phyloP scores from a whole-genome alignment of 1,140 invertebrate genomes.

The Leptinotarsa texana region DNA sequence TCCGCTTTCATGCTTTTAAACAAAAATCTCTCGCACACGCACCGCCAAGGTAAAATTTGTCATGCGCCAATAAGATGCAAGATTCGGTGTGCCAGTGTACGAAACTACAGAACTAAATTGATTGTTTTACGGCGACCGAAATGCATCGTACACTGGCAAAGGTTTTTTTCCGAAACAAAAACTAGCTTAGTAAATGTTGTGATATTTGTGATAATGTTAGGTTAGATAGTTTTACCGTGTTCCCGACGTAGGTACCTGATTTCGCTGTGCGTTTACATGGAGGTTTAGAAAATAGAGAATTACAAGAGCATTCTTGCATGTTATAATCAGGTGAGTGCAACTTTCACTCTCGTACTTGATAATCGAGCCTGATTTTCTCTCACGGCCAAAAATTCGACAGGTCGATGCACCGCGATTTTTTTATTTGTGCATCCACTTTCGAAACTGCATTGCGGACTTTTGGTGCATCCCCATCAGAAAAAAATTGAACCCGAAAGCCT shows the following conservation, averaged over 20 bases:
- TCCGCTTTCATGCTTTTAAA: slow-evolving; percentile 26
- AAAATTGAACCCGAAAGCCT: too few relatives aligned
- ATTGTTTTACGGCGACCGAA: slow-evolving; percentile 50
- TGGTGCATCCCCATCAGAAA: background rate
- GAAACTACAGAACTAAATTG: slow-evolving; percentile 49
- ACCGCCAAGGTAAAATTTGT: slow-evolving; percentile 36
- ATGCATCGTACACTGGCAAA: slow-evolving; percentile 49
- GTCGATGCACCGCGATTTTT: background rate
- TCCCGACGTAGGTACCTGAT: slow-evolving; percentile 40
- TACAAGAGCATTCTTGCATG: slow-evolving; percentile 19
- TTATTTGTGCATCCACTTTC: background rate
- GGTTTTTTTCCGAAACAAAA: slow-evolving; percentile 36
- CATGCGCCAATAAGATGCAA: slow-evolving; percentile 40
- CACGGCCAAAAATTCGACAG: background rate
- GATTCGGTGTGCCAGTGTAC: slow-evolving; percentile 38
- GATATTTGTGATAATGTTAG: slow-evolving; percentile 53
- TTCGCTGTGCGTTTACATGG: slow-evolving; percentile 40
- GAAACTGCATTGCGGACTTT: slow-evolving; percentile 1
- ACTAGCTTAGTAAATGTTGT: slow-evolving; percentile 50
- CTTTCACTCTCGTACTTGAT: slow-evolving; percentile 6
- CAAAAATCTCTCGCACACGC: slow-evolving; percentile 33
- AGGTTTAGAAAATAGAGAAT: slow-evolving; percentile 30
- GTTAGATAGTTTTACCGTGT: slow-evolving; percentile 44
- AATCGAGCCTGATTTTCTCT: background rate
- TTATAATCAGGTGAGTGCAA: slow-evolving; percentile 33